Evolutionary conservation across 2,888 invertebrate genomes (phyloP).

Genomic region (Palloptera scutellata): DNA sequence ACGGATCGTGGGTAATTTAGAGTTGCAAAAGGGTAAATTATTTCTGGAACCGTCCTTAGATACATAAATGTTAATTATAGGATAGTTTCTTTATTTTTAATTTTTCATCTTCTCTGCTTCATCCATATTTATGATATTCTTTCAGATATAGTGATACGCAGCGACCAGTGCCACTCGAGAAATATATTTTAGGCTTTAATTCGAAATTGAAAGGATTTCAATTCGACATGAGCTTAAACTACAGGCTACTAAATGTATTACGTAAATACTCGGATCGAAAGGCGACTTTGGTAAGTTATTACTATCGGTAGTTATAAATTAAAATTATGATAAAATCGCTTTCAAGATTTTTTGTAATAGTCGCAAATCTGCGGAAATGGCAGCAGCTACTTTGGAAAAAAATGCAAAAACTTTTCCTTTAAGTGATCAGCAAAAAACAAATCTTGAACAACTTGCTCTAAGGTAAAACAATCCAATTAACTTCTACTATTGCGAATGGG

Average conservation of each 20-base stretch:
- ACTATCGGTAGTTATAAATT: too few species aligned
- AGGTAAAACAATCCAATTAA: constrained; percentile 10
- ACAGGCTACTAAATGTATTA: constrained; percentile 75
- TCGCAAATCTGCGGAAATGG: constrained; percentile 76
- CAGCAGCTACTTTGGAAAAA: constrained; percentile 69
- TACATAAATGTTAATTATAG: too few species aligned
- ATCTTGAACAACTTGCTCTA: constrained; percentile 27
- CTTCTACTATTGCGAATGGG: too few species aligned
- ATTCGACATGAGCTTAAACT: constrained; percentile 80
- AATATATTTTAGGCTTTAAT: constrained; percentile 73
- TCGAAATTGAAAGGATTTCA: constrained; percentile 71
- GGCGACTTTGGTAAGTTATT: constrained; percentile 71
- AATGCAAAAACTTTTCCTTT: constrained; percentile 25
- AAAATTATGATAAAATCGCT: background rate
- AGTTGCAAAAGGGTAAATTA: too few species aligned
- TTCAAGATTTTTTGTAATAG: constrained; percentile 79
- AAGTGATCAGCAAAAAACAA: constrained; percentile 30
- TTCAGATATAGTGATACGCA: constrained; percentile 74
- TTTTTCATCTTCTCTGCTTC: too few species aligned
- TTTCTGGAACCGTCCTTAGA: too few species aligned
- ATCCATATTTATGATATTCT: constrained; percentile 28
- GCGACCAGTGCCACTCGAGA: constrained; percentile 77
- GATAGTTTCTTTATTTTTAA: too few species aligned
- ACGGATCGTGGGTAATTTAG: too few species aligned
- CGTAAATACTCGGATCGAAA: constrained; percentile 76